phyloP scores from a whole-genome alignment of 2,888 invertebrate genomes.

The Limnephilus lunatus region DNA sequence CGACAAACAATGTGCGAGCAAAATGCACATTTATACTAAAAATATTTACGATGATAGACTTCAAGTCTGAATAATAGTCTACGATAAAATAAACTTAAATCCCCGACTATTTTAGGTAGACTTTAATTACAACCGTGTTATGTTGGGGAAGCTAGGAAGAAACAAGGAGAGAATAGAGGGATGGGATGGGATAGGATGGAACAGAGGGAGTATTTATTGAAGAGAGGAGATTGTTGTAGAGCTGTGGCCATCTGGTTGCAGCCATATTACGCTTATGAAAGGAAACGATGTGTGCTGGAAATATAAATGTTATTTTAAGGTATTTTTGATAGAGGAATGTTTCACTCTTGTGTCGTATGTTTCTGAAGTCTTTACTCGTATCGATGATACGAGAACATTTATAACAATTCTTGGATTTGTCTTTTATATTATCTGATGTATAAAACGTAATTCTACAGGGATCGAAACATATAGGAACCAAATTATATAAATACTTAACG shows the following conservation, averaged over 20 bases:
- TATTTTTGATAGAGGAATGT: conserved; percentile 48
- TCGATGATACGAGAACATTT: neutral
- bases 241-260: conserved; percentile 2
- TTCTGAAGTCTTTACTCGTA: conserved; percentile 29
- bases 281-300: conserved; percentile 45
- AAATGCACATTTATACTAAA: conserved; percentile 27
- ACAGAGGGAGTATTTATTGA: neutral
- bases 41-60: conserved; percentile 28
- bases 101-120: conserved; percentile 27
- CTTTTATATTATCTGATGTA: conserved; percentile 38
- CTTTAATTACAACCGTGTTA: conserved; percentile 31
- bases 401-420: conserved; percentile 40
- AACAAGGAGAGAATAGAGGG: neutral
- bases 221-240: conserved; percentile 18
- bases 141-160: conserved; percentile 3
- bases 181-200: neutral
- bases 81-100: conserved; percentile 22
- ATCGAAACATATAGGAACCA: conserved; percentile 57
- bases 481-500: conserved; percentile 49
- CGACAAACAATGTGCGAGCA: neutral
- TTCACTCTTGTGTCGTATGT: conserved; percentile 37
- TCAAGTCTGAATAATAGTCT: conserved; percentile 45
- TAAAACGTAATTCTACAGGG: conserved; percentile 51
- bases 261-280: conserved; percentile 28
- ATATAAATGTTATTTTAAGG: conserved; percentile 45